Evolutionary conservation across 2,113 vertebrate genomes (phyloP), one percentile per base, ranked within the genome.

Genomic region (Madoqua kirkii): DNA sequence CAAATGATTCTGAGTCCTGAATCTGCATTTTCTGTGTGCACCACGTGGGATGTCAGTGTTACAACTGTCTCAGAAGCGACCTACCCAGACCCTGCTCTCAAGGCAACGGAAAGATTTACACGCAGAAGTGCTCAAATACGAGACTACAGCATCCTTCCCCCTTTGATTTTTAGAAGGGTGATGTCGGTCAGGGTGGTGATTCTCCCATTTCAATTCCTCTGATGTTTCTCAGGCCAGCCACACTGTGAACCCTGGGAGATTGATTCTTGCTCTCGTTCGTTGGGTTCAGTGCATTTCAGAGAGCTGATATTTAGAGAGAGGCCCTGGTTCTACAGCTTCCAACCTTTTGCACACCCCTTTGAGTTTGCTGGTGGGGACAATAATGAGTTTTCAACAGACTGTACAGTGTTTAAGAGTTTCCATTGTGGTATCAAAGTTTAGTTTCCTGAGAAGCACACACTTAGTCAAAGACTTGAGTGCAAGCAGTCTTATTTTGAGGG

Each of bases 261-360:
- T 64, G 93, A 93, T 95, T 95, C 88, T 52, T 86, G 85, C 60
- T 94, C 67, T 91, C 9, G 0, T 82, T 95, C 59, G 54, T 97
- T 78, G 59, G 90, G 92, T 94, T 97, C 96, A 93, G 71, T 97
- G 82, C 64, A 15, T 95, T 87, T 95, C 90, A 83, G 88, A 92
- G 67, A 52, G 52, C 82, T 98, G 90, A 15, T 85, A 92, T 98
- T 97, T 93, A 96, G 78, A 96, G 78, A 74, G 48, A 76, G 10
- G 25, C 25, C 36, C 33, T 12, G 4, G 17, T 54, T n/a, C 60
- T 45, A 14, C 19, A n/a, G 55, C 14, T 31, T 50, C 86, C 71
- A 83, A 91, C 94, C 86, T 97, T 94, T 27, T 23, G 33, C 67
- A 10, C 40, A 31, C 48, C 50, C 31, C 57, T 95, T 71, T n/a